Conservation (phyloP, 1,140 invertebrate genomes). For the Himalopsyche phryganea region DNA sequence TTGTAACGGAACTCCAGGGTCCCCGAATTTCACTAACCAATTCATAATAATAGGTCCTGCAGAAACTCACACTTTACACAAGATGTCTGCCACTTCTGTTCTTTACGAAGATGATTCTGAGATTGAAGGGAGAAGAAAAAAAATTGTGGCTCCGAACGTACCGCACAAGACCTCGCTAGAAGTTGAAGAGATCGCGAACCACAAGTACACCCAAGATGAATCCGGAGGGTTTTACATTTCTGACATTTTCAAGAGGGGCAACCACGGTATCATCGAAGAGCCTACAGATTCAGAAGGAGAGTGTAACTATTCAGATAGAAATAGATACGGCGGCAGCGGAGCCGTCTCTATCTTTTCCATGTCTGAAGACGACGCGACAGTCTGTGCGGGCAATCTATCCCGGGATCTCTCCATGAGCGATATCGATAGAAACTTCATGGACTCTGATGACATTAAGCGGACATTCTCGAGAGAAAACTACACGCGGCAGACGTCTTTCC, state of each 20-base stretch:
- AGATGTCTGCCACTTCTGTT: slow-evolving; percentile 59
- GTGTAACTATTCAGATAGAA: slow-evolving; percentile 40
- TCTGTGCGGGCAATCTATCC: slow-evolving; percentile 54
- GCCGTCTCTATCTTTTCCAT: slow-evolving; percentile 62
- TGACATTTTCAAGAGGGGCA: slow-evolving; percentile 50
- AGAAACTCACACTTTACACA: slow-evolving; percentile 62
- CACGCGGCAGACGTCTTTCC: slow-evolving; percentile 47
- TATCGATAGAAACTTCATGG: slow-evolving; percentile 47
- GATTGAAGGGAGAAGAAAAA: slow-evolving; percentile 41
- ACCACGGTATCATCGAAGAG: slow-evolving; percentile 54
- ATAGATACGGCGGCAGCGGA: slow-evolving; percentile 43
- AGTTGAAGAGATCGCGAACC: slow-evolving; percentile 61
- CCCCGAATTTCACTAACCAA: slow-evolving; percentile 29
- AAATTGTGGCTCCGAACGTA: slow-evolving; percentile 45
- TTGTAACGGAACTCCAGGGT: slow-evolving; percentile 12
- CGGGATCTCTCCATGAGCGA: slow-evolving; percentile 58
- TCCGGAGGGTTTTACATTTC: slow-evolving; percentile 56
- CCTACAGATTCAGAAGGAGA: slow-evolving; percentile 52
- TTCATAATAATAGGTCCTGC: slow-evolving; percentile 54
- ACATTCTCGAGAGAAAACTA: slow-evolving; percentile 51
- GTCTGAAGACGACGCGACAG: slow-evolving; percentile 61
- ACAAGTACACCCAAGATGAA: slow-evolving; percentile 57
- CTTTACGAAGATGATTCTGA: slow-evolving; percentile 53
- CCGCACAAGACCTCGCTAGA: slow-evolving; percentile 52
- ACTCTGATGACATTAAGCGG: slow-evolving; percentile 48